phyloP scores from a whole-genome alignment of 2,113 vertebrate genomes.

The Apus apus region DNA sequence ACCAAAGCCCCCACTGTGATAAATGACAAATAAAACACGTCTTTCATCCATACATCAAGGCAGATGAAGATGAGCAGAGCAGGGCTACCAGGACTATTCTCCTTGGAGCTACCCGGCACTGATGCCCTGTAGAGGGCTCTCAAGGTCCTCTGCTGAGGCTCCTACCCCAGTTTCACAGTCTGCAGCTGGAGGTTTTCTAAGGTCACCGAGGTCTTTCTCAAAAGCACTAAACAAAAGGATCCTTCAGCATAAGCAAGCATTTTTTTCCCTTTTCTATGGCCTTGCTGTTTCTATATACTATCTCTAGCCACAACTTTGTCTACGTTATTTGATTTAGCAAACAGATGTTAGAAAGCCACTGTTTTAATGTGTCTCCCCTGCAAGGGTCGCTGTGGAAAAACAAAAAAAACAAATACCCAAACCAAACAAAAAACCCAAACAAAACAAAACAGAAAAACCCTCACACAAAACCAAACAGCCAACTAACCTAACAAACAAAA shows the following conservation, averaged over 20 bases:
- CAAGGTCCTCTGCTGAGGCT: conserved; percentile 67
- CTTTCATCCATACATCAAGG: conserved; percentile 34
- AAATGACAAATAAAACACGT: conserved; percentile 57
- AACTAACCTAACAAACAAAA: neutral
- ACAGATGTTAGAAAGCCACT: conserved; percentile 32
- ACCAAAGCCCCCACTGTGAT: conserved; percentile 38
- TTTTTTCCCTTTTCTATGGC: neutral
- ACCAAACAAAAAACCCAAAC: neutral
- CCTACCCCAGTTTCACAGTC: conserved; percentile 58
- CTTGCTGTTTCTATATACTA: conserved; percentile 42
- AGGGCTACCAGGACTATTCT: neutral
- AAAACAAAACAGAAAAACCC: no score
- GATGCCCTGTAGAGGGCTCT: conserved; percentile 81
- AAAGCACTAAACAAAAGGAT: conserved; percentile 78
- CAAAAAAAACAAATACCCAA: neutral
- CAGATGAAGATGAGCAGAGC: conserved; percentile 14
- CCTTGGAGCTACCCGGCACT: neutral
- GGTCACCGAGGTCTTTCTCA: conserved; percentile 86
- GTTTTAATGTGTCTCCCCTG: neutral
- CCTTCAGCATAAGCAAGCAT: conserved; percentile 66
- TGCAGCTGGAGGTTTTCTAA: conserved; percentile 83
- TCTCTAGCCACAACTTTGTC: conserved; percentile 41
- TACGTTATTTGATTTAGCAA: conserved; percentile 45
- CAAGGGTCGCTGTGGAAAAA: neutral
- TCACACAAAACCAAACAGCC: no score